Evolutionary conservation across 2,113 vertebrate species (phyloP).

Genomic region (Passer montanus): DNA sequence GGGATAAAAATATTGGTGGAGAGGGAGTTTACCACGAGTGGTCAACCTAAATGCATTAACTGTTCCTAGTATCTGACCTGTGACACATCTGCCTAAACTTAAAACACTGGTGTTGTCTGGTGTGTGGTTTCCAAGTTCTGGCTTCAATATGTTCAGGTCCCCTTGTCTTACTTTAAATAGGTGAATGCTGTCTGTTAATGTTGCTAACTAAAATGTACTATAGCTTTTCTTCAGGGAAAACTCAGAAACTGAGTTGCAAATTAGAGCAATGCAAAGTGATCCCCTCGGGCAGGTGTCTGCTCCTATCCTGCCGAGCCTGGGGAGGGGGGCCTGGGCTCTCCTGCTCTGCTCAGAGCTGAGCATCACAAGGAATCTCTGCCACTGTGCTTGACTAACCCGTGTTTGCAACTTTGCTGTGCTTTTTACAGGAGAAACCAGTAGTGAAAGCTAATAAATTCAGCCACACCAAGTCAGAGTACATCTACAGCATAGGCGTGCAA

Average conservation of each 20-base stretch:
- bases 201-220: conserved; percentile 27
- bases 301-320: neutral
- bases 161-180: conserved; percentile 27
- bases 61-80: neutral
- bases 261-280: conserved; percentile 55
- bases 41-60: neutral
- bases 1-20: neutral
- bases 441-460: neutral
- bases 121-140: conserved; percentile 19
- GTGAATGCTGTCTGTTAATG: conserved; percentile 22
- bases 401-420: conserved; percentile 52
- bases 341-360: neutral
- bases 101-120: neutral
- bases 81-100: neutral
- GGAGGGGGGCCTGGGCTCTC: neutral
- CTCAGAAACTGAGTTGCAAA: conserved; percentile 55
- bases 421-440: neutral
- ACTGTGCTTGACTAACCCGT: conserved; percentile 53
- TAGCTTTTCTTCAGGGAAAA: conserved; percentile 72
- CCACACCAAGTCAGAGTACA: neutral
- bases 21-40: neutral
- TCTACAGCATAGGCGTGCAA: conserved; percentile 45
- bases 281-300: neutral
- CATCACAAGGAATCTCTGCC: conserved; percentile 26
- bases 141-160: conserved; percentile 31